Evolutionary conservation across 1,140 invertebrate species (phyloP).

Genomic region (Euwallacea similis): DNA sequence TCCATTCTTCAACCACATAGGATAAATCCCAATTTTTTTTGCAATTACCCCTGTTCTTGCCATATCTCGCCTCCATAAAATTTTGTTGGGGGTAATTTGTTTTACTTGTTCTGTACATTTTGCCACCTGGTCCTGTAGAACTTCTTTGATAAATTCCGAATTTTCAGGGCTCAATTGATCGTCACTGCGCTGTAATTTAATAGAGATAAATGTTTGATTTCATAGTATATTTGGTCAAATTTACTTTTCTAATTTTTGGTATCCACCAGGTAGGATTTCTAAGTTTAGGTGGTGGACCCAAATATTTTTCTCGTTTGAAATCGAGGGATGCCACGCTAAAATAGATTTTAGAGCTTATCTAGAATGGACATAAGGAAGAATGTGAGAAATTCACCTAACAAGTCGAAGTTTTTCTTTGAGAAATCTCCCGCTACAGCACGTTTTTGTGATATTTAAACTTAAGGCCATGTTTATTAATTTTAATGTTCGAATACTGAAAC

Average conservation of each 20-base stretch:
- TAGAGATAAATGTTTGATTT: constrained; percentile 10
- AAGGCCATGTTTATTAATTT: constrained; percentile 11
- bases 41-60: constrained; percentile 84
- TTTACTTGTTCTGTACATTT: constrained; percentile 60
- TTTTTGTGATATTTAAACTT: constrained; percentile 5
- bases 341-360: not conserved
- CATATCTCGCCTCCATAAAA: constrained; percentile 66
- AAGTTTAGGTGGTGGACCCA: constrained; percentile 55
- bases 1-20: constrained; percentile 89
- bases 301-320: constrained; percentile 42
- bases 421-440: constrained; percentile 26
- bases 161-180: constrained; percentile 80
- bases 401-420: constrained; percentile 44
- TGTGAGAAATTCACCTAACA: constrained; percentile 39
- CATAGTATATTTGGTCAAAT: constrained; percentile 43
- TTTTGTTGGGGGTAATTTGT: constrained; percentile 55
- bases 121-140: constrained; percentile 61
- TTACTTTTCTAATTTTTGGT: constrained; percentile 57
- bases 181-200: constrained; percentile 61
- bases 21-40: constrained; percentile 90
- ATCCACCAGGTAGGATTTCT: constrained; percentile 63
- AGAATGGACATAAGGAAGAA: constrained; percentile 5
- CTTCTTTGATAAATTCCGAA: constrained; percentile 78
- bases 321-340: constrained; percentile 15
- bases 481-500: not conserved